Conservation (phyloP, 2,113 vertebrate species). For the Ceratotherium simum region DNA sequence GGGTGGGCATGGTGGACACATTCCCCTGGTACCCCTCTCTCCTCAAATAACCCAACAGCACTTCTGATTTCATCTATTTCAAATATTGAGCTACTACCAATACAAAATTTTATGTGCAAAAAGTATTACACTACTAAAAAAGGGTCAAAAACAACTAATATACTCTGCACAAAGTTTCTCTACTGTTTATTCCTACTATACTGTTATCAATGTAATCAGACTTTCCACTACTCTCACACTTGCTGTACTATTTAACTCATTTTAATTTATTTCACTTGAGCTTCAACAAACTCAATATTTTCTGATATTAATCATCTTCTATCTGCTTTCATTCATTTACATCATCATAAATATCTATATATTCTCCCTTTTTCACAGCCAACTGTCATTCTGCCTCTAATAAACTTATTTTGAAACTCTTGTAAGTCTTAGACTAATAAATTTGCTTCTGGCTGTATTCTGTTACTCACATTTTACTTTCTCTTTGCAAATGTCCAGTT, state of each 20-base stretch:
- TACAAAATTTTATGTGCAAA: neutral
- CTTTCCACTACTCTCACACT: neutral
- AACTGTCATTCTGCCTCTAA: neutral
- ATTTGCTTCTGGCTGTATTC: neutral
- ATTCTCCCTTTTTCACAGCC: neutral
- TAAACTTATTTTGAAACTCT: constrained; percentile 18
- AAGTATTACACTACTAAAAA: neutral
- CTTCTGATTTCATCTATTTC: neutral
- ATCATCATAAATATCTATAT: neutral
- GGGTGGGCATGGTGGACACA: neutral
- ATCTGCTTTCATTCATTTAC: neutral
- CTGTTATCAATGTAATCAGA: neutral
- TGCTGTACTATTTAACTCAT: neutral
- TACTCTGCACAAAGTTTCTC: neutral
- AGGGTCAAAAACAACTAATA: neutral
- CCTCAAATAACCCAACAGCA: neutral
- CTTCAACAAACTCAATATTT: neutral
- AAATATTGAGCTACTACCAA: neutral
- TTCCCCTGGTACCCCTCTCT: neutral
- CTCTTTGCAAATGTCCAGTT: neutral
- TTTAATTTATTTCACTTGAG: neutral
- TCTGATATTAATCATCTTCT: neutral
- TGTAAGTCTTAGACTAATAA: neutral
- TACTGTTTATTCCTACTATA: neutral
- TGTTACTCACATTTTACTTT: constrained; percentile 7